Percentiles rank a stretch among this genome's conserved stretches.
Conservation (phyloP, 1,140 invertebrate genomes). For the Ceratosolen fusciceps region DNA sequence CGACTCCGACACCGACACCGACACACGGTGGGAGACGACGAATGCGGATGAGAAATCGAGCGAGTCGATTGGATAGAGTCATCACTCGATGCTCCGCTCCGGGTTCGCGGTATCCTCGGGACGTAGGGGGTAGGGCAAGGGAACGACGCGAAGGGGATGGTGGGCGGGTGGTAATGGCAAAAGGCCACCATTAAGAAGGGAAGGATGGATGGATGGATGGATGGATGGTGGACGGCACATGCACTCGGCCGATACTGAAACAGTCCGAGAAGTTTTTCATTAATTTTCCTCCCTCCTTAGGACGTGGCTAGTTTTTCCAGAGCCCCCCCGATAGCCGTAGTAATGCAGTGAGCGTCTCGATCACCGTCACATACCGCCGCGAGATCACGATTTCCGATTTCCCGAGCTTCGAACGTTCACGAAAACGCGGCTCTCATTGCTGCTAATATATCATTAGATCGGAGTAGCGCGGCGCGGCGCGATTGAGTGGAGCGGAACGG, state of each 20-base stretch:
- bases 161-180: neutral
- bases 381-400: constrained; percentile 39
- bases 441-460: too few species aligned
- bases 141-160: too few species aligned
- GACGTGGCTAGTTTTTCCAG: too few species aligned
- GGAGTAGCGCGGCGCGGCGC: too few species aligned
- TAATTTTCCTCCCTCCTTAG: constrained; percentile 23
- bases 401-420: constrained; percentile 4
- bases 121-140: too few species aligned
- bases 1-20: too few species aligned
- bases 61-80: constrained; percentile 70
- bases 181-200: constrained; percentile 36
- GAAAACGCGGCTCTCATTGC: too few species aligned
- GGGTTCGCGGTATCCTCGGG: too few species aligned
- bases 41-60: constrained; percentile 69
- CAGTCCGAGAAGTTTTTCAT: constrained; percentile 41
- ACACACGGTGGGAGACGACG: constrained; percentile 62
- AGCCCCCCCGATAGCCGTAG: too few species aligned
- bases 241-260: constrained; percentile 30
- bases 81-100: constrained; percentile 59
- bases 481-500: too few species aligned
- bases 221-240: constrained; percentile 1
- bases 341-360: constrained; percentile 13
- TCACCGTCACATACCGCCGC: constrained; percentile 10
- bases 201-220: too few species aligned